Evolutionary conservation across 1,140 invertebrate genomes (phyloP), one percentile per base, ranked within the genome.

Genomic region (Ceratina australensis): DNA sequence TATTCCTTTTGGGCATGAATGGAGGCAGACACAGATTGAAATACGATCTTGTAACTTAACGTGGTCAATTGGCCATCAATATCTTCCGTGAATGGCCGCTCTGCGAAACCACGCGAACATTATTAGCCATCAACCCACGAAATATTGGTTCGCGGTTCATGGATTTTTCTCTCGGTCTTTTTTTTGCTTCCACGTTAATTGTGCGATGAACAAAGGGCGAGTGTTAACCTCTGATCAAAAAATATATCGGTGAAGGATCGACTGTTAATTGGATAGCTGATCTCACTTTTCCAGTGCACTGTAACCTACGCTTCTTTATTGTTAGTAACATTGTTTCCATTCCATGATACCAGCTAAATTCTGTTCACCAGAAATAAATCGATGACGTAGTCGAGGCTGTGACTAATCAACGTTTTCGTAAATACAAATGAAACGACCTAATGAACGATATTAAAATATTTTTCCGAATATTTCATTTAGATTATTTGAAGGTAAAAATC

Each of bases 31-130:
- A 59, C 47, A 56, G 18, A 22, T 28, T 18, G n/a, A 42, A 63
- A 50, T 24, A 42, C 33, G 33, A 60, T 26, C 22, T 4, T 59
- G 56, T 71, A 66, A 69, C n/a, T 73, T 64, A 64, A 64, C n/a
- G 60, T 60, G 15, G 20, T 16, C 50, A 18, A 64, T 28, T 57
- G 52, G 47, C 20, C 72, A 67, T 75, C 63, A 57, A 74, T 74
- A 74, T 54, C 24, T 10, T 56, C 24, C 20, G 10, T 18, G 72
- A 72, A 72, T 73, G 18, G 63, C 15, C 72, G 50, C 72, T 57
- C 7, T 50, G 42, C 42, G 65, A 33, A 28, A 16, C 56, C 20
- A 65, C 33, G 26, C 3, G 18, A 18, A 52, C 65, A 68, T 68
- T 76, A 76, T 76, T 60, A 50, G 42, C 65, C 26, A 49, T 69